These are phyloP conservation scores for Speoplatyrhinus poulsoni DNA, from an alignment of 2,113 vertebrate genomes.

Conservation along the genomic window DNA sequence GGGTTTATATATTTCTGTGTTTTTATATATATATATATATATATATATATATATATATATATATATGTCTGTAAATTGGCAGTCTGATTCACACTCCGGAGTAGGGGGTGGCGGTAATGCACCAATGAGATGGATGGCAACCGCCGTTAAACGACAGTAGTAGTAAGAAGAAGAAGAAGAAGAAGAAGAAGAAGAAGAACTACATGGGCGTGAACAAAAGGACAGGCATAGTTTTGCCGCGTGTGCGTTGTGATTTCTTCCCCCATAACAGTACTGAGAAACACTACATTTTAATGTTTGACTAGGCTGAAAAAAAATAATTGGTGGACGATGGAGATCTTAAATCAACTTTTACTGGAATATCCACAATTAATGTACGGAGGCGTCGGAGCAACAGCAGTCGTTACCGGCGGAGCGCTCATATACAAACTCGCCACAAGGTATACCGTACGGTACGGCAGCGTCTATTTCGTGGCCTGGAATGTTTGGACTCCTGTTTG, in stretches of 20 bases:
- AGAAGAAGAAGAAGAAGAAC: too few relatives aligned
- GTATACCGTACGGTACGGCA: constrained; percentile 50
- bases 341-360: constrained; percentile 72
- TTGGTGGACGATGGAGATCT: constrained; percentile 74
- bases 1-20: too few relatives aligned
- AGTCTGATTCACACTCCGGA: too few relatives aligned
- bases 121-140: too few relatives aligned
- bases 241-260: constrained; percentile 42
- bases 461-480: neutral
- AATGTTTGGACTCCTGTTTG: neutral
- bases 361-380: constrained; percentile 80
- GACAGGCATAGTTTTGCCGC: constrained; percentile 18
- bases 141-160: too few relatives aligned
- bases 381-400: constrained; percentile 82
- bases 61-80: too few relatives aligned
- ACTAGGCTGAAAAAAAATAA: fast-evolving
- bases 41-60: too few relatives aligned
- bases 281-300: neutral
- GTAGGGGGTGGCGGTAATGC: too few relatives aligned
- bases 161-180: too few relatives aligned
- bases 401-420: constrained; percentile 82
- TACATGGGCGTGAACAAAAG: constrained; percentile 46
- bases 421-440: constrained; percentile 84
- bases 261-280: neutral
- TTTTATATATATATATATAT: too few relatives aligned